Conservation (phyloP, 2,797 vertebrate genomes). For the Enteromius thamalakanensis region DNA sequence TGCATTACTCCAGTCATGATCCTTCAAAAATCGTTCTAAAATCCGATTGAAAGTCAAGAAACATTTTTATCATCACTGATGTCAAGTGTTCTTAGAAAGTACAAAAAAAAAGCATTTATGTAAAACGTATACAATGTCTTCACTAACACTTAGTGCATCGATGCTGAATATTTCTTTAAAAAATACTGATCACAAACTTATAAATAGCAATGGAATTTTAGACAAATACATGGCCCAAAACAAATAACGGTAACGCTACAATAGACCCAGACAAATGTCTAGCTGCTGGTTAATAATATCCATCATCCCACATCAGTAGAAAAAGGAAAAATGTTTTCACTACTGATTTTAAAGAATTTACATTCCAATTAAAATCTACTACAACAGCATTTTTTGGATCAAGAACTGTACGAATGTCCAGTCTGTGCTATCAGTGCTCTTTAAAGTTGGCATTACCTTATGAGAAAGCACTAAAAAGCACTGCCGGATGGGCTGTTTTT, state of each 20-base stretch:
- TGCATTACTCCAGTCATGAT: neutral
- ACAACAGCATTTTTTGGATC: neutral
- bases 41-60: neutral
- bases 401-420: no score
- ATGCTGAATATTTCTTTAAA: neutral
- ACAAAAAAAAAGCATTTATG: neutral
- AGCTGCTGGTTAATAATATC: neutral
- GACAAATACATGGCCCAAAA: neutral
- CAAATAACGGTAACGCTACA: neutral
- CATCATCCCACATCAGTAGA: neutral
- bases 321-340: neutral
- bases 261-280: neutral
- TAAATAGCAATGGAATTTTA: neutral
- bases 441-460: neutral
- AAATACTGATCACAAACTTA: neutral
- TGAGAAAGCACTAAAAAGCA: neutral
- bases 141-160: neutral
- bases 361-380: neutral
- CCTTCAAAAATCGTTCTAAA: neutral
- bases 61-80: neutral
- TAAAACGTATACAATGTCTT: neutral
- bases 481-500: constrained; percentile 3
- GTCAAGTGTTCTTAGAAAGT: neutral
- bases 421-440: neutral
- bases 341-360: neutral